phyloP scores from a whole-genome alignment of 2,797 vertebrate genomes.

The Fundulus diaphanus region DNA sequence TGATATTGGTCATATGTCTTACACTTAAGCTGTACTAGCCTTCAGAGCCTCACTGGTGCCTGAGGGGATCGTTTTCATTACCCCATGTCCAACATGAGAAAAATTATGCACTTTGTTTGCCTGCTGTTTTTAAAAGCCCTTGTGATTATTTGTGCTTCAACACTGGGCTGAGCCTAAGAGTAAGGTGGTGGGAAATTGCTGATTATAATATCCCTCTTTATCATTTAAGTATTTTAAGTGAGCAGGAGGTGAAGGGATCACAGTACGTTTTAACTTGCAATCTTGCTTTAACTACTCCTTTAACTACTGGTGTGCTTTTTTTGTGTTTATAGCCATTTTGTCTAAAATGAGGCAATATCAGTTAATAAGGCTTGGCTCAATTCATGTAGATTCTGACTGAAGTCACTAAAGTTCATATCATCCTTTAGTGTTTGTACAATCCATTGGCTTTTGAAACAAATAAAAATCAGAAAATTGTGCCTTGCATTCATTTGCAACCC shows the following conservation, averaged over 20 bases:
- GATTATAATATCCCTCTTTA: constrained; percentile 20
- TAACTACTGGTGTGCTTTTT: constrained; percentile 7
- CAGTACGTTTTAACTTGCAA: constrained; percentile 9
- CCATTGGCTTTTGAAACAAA: too few relatives aligned
- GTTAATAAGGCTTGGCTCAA: background rate
- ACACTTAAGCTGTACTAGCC: constrained; percentile 6
- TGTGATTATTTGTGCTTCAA: constrained; percentile 24
- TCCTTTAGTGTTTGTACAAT: background rate
- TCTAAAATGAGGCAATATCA: constrained; percentile 36
- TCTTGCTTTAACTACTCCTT: constrained; percentile 19
- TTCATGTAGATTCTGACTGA: constrained; percentile 4
- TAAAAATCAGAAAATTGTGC: background rate
- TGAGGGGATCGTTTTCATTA: constrained; percentile 18
- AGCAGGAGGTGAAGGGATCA: constrained; percentile 19
- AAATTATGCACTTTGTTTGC: constrained; percentile 28
- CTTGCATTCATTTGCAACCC: background rate
- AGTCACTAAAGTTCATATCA: constrained; percentile 3
- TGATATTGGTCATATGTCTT: constrained; percentile 15
- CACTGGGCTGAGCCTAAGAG: constrained; percentile 13
- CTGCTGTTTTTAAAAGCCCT: constrained; percentile 20
- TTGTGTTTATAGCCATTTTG: constrained; percentile 9
- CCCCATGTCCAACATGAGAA: constrained; percentile 32
- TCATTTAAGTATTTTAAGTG: background rate
- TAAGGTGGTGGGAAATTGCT: constrained; percentile 16
- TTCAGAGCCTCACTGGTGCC: constrained; percentile 10